Percentiles rank a stretch among this genome's conserved stretches.
Conservation (phyloP, 2,888 invertebrate genomes). For the Ommatoiulus sabulosus region DNA sequence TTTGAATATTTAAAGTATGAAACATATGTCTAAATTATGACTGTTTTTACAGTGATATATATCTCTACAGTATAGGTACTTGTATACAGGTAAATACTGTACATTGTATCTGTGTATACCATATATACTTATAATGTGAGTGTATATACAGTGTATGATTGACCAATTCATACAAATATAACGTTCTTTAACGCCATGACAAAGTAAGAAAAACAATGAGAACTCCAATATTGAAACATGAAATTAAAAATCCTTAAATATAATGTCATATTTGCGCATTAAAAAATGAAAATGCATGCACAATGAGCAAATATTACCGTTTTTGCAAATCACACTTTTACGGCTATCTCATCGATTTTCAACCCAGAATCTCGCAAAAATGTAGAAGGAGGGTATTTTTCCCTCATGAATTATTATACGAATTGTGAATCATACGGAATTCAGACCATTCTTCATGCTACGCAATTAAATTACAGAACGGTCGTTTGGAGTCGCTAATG, state of each 20-base stretch:
- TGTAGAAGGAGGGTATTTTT: not conserved
- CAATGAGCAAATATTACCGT: not conserved
- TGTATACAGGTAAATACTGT: too few species aligned
- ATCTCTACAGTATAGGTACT: too few species aligned
- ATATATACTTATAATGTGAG: too few species aligned
- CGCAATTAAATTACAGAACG: slow-evolving; percentile 19
- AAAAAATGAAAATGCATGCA: not conserved
- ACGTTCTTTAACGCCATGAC: too few species aligned
- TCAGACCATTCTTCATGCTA: not conserved
- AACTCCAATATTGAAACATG: not conserved
- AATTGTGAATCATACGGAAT: slow-evolving; percentile 39
- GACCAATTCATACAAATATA: too few species aligned
- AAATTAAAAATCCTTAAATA: not conserved
- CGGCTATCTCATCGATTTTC: not conserved
- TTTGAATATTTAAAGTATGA: too few species aligned
- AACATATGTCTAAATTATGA: too few species aligned
- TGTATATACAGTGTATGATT: too few species aligned
- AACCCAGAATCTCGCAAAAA: not conserved
- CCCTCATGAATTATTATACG: not conserved
- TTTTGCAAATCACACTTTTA: not conserved
- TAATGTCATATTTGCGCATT: not conserved
- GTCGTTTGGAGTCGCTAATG: slow-evolving; percentile 40
- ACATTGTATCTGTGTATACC: too few species aligned
- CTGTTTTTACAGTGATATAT: too few species aligned
- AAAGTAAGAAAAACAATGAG: too few species aligned